Conservation (phyloP, 2,113 vertebrate species). For the Lota lota region DNA sequence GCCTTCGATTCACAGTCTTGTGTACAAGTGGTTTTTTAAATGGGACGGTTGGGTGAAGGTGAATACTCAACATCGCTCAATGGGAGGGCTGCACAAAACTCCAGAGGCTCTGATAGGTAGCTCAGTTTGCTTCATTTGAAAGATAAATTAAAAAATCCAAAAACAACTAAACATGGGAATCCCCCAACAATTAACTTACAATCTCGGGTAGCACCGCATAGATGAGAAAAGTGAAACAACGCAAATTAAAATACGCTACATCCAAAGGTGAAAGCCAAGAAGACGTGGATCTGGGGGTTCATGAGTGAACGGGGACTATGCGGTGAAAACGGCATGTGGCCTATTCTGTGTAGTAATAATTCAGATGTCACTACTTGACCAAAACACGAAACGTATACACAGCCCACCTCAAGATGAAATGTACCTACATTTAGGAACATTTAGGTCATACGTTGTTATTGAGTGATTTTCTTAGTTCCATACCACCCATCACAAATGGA, state of each 20-base stretch:
- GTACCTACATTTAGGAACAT: too few species aligned
- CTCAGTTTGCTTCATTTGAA: conserved; percentile 39
- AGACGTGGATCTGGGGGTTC: too few species aligned
- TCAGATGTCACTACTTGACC: too few species aligned
- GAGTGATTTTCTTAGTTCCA: too few species aligned
- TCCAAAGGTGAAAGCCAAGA: too few species aligned
- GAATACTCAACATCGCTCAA: conserved; percentile 26
- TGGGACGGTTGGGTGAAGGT: conserved; percentile 34
- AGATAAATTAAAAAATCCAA: conserved; percentile 11
- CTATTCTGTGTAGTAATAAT: too few species aligned
- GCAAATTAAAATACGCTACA: too few species aligned
- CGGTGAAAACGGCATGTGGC: not conserved
- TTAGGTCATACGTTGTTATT: too few species aligned
- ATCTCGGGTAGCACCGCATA: not conserved
- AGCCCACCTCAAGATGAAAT: too few species aligned
- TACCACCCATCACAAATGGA: too few species aligned
- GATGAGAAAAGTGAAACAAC: not conserved
- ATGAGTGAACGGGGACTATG: too few species aligned
- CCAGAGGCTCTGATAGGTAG: conserved; percentile 38
- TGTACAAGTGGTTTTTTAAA: conserved; percentile 85
- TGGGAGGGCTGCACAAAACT: conserved; percentile 53
- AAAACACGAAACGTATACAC: too few species aligned
- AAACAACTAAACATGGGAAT: not conserved
- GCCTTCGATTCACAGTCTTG: conserved; percentile 74
- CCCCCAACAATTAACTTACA: not conserved